Evolutionary conservation across 2,797 vertebrate genomes (phyloP).

Genomic region (Takifugu ocellatus): DNA sequence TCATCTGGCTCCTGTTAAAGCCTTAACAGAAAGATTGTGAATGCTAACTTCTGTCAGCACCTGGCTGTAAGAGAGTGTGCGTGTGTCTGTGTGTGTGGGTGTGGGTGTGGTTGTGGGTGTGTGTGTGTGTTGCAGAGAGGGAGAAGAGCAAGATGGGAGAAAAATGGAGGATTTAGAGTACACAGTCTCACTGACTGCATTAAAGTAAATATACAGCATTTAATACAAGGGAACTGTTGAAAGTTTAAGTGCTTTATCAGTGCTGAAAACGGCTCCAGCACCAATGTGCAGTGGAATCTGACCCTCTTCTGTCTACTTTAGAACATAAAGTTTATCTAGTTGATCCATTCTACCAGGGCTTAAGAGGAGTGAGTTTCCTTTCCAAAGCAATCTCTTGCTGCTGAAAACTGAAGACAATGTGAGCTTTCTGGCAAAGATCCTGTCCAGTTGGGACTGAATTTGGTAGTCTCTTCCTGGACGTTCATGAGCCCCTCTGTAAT

Average conservation of each 20-base stretch:
- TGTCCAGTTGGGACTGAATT: constrained; percentile 2
- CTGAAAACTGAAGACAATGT: no score
- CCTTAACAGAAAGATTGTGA: constrained; percentile 74
- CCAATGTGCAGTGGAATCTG: no score
- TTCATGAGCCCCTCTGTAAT: constrained; percentile 21
- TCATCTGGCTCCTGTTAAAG: constrained; percentile 80
- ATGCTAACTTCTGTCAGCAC: constrained; percentile 78
- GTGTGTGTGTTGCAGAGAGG: constrained; percentile 38
- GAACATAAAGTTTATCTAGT: no score
- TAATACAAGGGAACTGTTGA: no score
- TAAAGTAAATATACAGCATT: not conserved
- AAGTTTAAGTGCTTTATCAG: no score
- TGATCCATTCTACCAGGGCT: no score
- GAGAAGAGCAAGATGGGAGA: constrained; percentile 26
- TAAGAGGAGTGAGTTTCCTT: no score
- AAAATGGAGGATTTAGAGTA: constrained; percentile 14
- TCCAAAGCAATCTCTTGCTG: no score
- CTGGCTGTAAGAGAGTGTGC: constrained; percentile 64
- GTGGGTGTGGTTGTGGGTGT: constrained; percentile 44
- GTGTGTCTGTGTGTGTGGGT: constrained; percentile 46
- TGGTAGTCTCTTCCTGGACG: constrained; percentile 6
- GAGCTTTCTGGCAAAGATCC: no score
- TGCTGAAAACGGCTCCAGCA: no score
- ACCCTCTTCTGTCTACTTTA: no score
- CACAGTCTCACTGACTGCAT: not conserved